Evolutionary conservation across 1,140 invertebrate species (phyloP).

Genomic region (Drusus annulatus): DNA sequence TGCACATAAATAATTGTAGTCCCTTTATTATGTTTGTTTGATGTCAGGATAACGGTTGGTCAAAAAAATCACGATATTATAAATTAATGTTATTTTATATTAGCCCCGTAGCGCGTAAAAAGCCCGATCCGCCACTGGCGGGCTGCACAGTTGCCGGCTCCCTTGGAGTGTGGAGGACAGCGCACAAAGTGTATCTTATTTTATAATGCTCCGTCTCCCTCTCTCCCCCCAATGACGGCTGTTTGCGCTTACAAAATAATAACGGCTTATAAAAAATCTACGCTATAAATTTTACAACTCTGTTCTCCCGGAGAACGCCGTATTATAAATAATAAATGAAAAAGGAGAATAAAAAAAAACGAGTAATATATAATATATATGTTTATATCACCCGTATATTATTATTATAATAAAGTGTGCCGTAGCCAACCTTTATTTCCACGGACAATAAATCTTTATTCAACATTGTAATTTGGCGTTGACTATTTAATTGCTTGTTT

Average conservation of each 20-base stretch:
- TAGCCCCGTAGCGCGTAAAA: no score
- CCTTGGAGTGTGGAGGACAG: neutral
- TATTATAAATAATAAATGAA: slow-evolving; percentile 58
- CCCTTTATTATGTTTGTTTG: no score
- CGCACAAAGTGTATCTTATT: slow-evolving; percentile 56
- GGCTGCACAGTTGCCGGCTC: no score
- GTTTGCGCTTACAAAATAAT: slow-evolving; percentile 56
- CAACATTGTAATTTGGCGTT: no score
- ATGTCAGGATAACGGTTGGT: no score
- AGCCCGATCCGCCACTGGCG: no score
- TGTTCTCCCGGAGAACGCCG: slow-evolving; percentile 51
- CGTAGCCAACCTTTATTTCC: slow-evolving; percentile 19
- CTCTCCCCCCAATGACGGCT: slow-evolving; percentile 27
- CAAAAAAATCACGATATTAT: no score
- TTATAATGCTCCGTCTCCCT: slow-evolving; percentile 36
- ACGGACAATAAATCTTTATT: no score
- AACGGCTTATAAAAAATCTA: slow-evolving; percentile 58
- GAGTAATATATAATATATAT: slow-evolving; percentile 52
- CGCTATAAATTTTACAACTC: slow-evolving; percentile 58
- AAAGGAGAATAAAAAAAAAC: slow-evolving; percentile 26
- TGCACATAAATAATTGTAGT: no score
- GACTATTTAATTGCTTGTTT: no score
- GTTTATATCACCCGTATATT: slow-evolving; percentile 56
- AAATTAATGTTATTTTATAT: no score
- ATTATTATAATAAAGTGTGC: slow-evolving; percentile 43